Percentiles rank a stretch among this genome's conserved stretches.
phyloP scores from a whole-genome alignment of 2,888 invertebrate species.

The Archips xylosteana region DNA sequence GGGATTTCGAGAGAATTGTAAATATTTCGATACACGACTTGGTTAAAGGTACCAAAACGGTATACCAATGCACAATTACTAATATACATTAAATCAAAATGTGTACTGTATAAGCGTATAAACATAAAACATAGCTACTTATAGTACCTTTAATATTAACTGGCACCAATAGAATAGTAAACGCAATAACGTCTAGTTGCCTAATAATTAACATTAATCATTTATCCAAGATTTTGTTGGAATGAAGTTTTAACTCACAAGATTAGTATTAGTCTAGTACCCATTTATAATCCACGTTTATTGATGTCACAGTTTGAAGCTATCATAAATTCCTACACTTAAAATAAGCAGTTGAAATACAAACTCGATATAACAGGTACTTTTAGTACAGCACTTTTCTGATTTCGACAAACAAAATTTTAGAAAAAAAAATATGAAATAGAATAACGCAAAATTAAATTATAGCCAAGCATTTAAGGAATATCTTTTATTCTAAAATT shows the following conservation, averaged over 20 bases:
- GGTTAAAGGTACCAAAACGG: constrained; percentile 77
- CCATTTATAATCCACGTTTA: constrained; percentile 20
- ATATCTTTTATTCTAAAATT: neutral
- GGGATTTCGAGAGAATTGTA: constrained; percentile 65
- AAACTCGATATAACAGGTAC: constrained; percentile 11
- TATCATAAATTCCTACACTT: constrained; percentile 33
- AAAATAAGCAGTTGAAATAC: constrained; percentile 30
- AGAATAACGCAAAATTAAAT: constrained; percentile 11
- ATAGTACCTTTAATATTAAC: constrained; percentile 51
- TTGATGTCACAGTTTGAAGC: constrained; percentile 25
- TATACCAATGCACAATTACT: constrained; percentile 83
- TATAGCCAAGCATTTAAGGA: constrained; percentile 25
- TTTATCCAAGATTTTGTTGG: constrained; percentile 26
- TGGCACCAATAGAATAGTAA: constrained; percentile 74
- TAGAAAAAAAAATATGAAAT: constrained; percentile 13
- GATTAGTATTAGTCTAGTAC: constrained; percentile 22
- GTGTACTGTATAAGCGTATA: constrained; percentile 68
- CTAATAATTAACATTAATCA: constrained; percentile 19
- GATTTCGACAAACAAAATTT: constrained; percentile 21
- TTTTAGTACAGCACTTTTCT: constrained; percentile 13
- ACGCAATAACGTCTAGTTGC: constrained; percentile 59
- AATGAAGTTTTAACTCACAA: constrained; percentile 3
- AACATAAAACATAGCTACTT: constrained; percentile 61
- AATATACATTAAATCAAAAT: constrained; percentile 67
- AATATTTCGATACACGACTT: constrained; percentile 43